phyloP scores from a whole-genome alignment of 2,113 vertebrate genomes.

The Accipiter virgatus region DNA sequence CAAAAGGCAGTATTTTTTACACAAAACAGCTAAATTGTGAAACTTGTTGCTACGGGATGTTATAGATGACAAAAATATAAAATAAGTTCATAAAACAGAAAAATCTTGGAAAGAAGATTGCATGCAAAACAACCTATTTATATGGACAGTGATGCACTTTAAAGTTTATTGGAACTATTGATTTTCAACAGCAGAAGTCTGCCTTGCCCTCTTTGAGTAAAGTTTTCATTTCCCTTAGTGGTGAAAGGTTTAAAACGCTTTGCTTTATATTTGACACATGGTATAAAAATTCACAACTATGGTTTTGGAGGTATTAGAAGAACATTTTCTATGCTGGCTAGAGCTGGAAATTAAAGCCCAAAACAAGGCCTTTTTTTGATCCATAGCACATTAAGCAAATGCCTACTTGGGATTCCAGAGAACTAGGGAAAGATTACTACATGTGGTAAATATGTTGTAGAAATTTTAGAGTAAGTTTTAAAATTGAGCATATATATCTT shows the following conservation, averaged over 20 bases:
- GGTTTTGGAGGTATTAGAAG: neutral
- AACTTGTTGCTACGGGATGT: neutral
- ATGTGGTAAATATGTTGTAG: neutral
- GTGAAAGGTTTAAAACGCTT: neutral
- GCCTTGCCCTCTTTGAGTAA: neutral
- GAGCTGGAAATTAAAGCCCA: neutral
- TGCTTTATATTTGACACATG: neutral
- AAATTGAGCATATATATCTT: neutral
- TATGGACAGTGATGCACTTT: neutral
- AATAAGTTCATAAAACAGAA: neutral
- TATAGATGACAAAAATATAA: neutral
- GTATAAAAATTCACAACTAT: neutral
- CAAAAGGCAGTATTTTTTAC: neutral
- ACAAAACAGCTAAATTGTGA: neutral
- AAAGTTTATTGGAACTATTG: neutral
- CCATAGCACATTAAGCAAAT: neutral
- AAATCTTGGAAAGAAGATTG: neutral
- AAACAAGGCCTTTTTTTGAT: neutral
- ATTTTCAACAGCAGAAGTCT: neutral
- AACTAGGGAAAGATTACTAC: neutral
- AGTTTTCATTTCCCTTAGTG: neutral
- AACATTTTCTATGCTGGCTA: neutral
- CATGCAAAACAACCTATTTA: neutral
- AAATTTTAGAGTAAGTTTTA: neutral
- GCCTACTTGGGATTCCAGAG: neutral